Evolutionary conservation across 2,113 vertebrate species (phyloP).

Genomic region (Coptodon bakossiorum): DNA sequence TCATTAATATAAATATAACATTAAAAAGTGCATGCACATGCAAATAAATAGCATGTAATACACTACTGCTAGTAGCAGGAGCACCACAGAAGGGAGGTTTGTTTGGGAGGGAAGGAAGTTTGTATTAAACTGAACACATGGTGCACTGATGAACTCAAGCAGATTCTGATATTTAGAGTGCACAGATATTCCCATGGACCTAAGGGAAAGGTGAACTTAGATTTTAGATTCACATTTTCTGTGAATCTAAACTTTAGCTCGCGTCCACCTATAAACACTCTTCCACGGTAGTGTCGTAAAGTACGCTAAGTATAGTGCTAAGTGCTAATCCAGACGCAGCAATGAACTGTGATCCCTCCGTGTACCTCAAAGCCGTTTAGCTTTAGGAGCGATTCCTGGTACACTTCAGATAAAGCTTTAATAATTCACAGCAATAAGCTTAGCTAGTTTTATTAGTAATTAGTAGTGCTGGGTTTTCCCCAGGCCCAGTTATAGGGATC

Average conservation of each 20-base stretch:
- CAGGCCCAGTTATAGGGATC: conserved; percentile 68
- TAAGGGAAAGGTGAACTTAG: not conserved
- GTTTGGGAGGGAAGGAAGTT: not conserved
- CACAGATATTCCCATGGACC: not conserved
- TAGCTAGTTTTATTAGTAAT: conserved; percentile 88
- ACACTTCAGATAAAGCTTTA: conserved; percentile 80
- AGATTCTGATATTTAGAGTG: not conserved
- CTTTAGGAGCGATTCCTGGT: conserved; percentile 75
- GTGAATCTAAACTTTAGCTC: not conserved
- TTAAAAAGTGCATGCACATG: not conserved
- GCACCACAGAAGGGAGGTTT: not conserved
- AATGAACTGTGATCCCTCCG: conserved; percentile 48
- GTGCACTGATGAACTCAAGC: not conserved
- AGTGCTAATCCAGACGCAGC: conserved; percentile 36
- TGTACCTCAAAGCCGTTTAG: conserved; percentile 71
- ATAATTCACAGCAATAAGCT: conserved; percentile 89
- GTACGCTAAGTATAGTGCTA: not conserved
- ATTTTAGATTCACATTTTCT: not conserved
- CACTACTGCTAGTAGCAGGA: not conserved
- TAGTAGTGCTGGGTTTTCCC: conserved; percentile 75
- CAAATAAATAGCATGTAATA: not conserved
- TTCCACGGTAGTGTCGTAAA: not conserved
- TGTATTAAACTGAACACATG: not conserved
- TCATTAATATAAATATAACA: not conserved
- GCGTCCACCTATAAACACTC: not conserved